Evolutionary conservation across 2,888 invertebrate species (phyloP), one percentile per base, ranked within the genome.

Genomic region (Aspidiotus rigidus): DNA sequence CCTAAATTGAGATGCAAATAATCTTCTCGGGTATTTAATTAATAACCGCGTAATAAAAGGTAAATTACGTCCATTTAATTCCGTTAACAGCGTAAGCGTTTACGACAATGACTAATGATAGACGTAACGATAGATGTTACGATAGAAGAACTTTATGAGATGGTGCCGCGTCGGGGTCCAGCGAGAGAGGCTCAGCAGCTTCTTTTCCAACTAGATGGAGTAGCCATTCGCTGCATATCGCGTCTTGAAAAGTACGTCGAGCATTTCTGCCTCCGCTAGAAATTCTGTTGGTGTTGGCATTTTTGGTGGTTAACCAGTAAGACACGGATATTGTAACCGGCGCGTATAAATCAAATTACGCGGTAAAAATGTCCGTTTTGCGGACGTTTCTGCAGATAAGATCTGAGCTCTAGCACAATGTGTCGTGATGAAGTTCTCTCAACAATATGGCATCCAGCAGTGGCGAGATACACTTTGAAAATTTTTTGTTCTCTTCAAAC

Each of bases 1-100:
- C 49, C 3, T 49, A n/a, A 49, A 49, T 49, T 49, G n/a, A 49
- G 49, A 49, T 49, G 49, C 49, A 49, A 49, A 49, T 49, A 49
- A 49, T 49, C 11, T 49, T 49, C n/a, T 49, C 10, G n/a, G 28
- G 28, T 13, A 49, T n/a, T 49, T 49, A 49, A 49, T 49, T 49
- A 49, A 49, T 49, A 49, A 49, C 49, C 49, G 28, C 28, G 49
- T 49, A 49, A 49, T 49, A 11, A 49, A 28, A 49, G 49, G 49
- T 49, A 49, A 49, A 49, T 2, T 49, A 49, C 49, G 49, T 49
- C 6, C 11, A 49, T 49, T 49, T 49, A 49, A 49, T 49, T 49
- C n/a, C 49, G 49, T 49, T 49, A 49, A 49, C 49, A 49, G 49
- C n/a, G n/a, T 49, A 11, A 49, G n/a, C 49, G 49, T 11, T 49